phyloP scores from a whole-genome alignment of 1,140 invertebrate genomes.

The Aporrectodea caliginosa region DNA sequence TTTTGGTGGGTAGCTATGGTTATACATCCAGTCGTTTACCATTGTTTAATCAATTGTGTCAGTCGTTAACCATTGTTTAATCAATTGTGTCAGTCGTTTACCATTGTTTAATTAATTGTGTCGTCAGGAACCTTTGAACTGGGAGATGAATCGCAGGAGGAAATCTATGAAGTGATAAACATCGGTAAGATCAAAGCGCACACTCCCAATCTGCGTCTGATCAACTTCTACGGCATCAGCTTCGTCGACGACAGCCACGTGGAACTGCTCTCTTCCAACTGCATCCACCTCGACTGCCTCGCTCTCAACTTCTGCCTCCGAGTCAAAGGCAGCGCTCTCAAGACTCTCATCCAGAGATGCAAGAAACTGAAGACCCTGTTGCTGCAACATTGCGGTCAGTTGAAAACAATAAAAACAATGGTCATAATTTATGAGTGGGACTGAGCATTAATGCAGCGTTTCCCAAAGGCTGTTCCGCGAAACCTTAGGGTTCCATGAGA shows the following conservation, averaged over 20 bases:
- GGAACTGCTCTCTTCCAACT: constrained; percentile 78
- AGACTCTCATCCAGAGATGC: constrained; percentile 88
- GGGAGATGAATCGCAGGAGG: constrained; percentile 93
- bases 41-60: too few relatives aligned
- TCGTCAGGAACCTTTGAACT: constrained; percentile 90
- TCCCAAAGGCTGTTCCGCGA: too few relatives aligned
- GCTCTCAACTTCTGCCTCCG: constrained; percentile 95
- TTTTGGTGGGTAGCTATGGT: too few relatives aligned
- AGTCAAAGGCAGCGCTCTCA: constrained; percentile 91
- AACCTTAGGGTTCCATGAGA: too few relatives aligned
- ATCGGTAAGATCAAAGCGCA: constrained; percentile 58
- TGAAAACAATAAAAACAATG: too few relatives aligned
- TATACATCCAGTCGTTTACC: too few relatives aligned
- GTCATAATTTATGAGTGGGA: too few relatives aligned
- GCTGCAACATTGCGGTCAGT: constrained; percentile 88
- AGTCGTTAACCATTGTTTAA: too few relatives aligned
- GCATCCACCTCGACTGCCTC: constrained; percentile 85
- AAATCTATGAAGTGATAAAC: constrained; percentile 99
- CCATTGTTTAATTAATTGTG: constrained; percentile 1
- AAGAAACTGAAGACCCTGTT: constrained; percentile 85
- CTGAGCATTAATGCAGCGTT: too few relatives aligned
- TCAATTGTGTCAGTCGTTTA: neutral
- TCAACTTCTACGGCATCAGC: constrained; percentile 77
- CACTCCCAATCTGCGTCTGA: constrained; percentile 25
- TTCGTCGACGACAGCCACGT: constrained; percentile 99